Base-by-base conservation (phyloP, 2,888 invertebrate genomes). In the Rotaria macrura region DNA sequence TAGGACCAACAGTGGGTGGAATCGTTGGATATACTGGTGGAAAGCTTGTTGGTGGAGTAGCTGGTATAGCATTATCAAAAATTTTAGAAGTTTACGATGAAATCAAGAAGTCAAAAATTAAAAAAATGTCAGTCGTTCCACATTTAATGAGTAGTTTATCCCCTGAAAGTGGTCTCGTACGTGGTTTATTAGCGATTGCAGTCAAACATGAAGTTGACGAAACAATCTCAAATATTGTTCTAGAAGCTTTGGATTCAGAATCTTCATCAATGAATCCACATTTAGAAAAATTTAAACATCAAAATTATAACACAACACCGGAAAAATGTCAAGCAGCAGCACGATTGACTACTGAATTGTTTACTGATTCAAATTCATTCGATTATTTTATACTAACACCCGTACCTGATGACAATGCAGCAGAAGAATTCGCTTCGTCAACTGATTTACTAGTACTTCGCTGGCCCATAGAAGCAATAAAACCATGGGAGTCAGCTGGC, bases 301-400 rank as follows among this genome's bases (percentile, higher is more conserved):
- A 14, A n/a, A 43, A 25, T 79, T 1, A 14, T 43, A 23, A 40
- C n/a, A 43, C 38, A n/a, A 43, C 40, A 43, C 25, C 79, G 1
- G 43, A 79, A 79, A n/a, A 79, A 79, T 79, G 43, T 43, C 40
- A n/a, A 43, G n/a, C 43, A n/a, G 79, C n/a, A 43, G 6, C 43
- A 43, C 9, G n/a, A 40, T 79, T 79, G n/a, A 43, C 43, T n/a
- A n/a, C 43, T 43, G 43, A n/a, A 43, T n/a, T 79, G 5, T 43
- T 79, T 79, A 25, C 43, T 43, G 79, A 79, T 43, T 43, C 79
- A n/a, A n/a, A 43, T 79, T 43, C 43, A 25, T 79, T 12, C 34
- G 79, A 79, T 79, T 79, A 79, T 79, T 79, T 79, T n/a, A 43
- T 79, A 12, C 17, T 79, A 43, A 79, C 79, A 40, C 43, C 79